These are phyloP conservation scores for Cataglyphis hispanica DNA, from an alignment of 1,140 invertebrate species.

Conservation along the genomic window DNA sequence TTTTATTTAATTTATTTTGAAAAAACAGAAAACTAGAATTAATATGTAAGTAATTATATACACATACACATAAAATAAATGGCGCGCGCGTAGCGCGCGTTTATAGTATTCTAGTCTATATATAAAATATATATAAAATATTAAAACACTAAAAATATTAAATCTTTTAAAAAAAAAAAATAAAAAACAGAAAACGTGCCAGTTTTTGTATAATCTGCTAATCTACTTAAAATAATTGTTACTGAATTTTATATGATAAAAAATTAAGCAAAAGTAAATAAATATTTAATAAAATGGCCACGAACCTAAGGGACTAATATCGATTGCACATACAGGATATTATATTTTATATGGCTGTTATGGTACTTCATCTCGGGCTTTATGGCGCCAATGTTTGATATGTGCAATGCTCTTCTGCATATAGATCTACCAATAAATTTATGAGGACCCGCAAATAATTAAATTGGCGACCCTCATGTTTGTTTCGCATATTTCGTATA, in stretches of 20 bases:
- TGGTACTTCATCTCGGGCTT: slow-evolving; percentile 47
- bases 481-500: background rate
- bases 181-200: no score
- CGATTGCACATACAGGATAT: background rate
- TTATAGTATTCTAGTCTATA: no score
- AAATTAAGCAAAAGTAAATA: no score
- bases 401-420: slow-evolving; percentile 47
- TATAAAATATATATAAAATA: no score
- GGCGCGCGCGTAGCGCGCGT: no score
- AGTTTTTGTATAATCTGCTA: background rate
- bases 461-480: slow-evolving; percentile 25
- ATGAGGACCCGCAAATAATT: slow-evolving; percentile 50
- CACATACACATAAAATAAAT: no score
- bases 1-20: no score
- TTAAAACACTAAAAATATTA: no score
- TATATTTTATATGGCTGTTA: slow-evolving; percentile 42
- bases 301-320: background rate
- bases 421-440: slow-evolving; percentile 49
- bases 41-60: no score
- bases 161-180: no score
- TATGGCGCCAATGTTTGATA: slow-evolving; percentile 28
- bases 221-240: background rate
- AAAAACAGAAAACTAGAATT: no score
- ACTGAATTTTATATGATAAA: background rate
- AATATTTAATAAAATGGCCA: background rate